phyloP scores from a whole-genome alignment of 2,113 vertebrate genomes.

The Melospiza melodia region DNA sequence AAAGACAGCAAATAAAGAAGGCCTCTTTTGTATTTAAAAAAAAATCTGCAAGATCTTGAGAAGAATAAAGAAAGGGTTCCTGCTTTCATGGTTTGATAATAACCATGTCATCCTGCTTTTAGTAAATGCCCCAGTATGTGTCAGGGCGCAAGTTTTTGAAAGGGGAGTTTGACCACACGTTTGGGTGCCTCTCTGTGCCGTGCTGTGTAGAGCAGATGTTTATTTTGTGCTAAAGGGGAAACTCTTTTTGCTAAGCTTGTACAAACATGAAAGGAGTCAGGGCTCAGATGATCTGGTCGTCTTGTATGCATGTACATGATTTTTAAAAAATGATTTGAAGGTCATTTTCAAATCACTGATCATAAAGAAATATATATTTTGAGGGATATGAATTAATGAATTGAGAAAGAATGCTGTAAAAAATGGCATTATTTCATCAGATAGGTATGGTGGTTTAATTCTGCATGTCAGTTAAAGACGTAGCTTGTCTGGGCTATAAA shows the following conservation, averaged over 20 bases:
- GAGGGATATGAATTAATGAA: conserved; percentile 72
- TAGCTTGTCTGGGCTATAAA: conserved; percentile 89
- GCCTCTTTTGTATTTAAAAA: conserved; percentile 80
- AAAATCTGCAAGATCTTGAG: conserved; percentile 83
- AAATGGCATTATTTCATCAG: conserved; percentile 83
- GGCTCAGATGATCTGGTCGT: conserved; percentile 85
- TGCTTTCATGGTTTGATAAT: conserved; percentile 86
- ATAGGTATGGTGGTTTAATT: conserved; percentile 86
- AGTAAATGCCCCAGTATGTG: conserved; percentile 84
- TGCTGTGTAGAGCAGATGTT: conserved; percentile 88
- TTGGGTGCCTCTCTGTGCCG: conserved; percentile 82
- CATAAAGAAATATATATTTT: conserved; percentile 73
- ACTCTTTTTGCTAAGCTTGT: conserved; percentile 86
- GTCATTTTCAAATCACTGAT: conserved; percentile 76
- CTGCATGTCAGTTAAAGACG: conserved; percentile 84
- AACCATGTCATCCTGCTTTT: conserved; percentile 87
- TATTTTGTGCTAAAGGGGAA: conserved; percentile 88
- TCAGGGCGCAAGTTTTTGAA: conserved; percentile 85
- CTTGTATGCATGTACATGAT: conserved; percentile 81
- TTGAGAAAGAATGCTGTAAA: conserved; percentile 79
- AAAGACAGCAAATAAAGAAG: conserved; percentile 82
- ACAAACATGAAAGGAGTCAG: conserved; percentile 86
- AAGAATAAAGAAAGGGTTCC: conserved; percentile 81
- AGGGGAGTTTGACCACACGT: conserved; percentile 85
- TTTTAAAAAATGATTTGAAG: conserved; percentile 73